Evolutionary conservation across 1,140 invertebrate species (phyloP), one percentile per base, ranked within the genome.

Genomic region (Lasaia peninsularis): DNA sequence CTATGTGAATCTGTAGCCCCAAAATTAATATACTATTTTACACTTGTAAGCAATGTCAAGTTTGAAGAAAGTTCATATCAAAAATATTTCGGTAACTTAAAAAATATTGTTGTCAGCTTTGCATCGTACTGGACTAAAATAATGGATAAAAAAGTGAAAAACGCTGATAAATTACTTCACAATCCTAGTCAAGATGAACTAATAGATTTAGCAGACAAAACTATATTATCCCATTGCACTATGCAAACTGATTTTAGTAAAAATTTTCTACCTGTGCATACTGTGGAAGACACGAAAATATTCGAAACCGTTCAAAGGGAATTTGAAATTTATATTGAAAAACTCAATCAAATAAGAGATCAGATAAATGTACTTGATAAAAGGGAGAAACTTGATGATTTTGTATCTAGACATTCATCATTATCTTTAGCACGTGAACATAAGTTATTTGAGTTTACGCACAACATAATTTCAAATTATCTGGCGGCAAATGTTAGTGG

Each of bases 401-500:
- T 83, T 18, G 60, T 55, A 0, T 69, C 70, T 37, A 62, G 71
- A 14, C 64, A 77, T 60, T 83, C 78, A 49, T 14, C 65, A 28
- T 56, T 66, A 14, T 60, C 75, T 6, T 35, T 82, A 1, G 49
- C 68, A 28, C 73, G 63, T 35, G 75, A 67, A 16, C 67, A 63
- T 37, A 62, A 73, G 20, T 16, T 75, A 8, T 80, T 78, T 62
- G 51, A 60, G 8, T 76, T 69, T 33, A 65, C 73, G 7, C 71
- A 81, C 35, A 51, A 57, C 37, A 81, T 63, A 37, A 64, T 86
- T 14, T 58, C 69, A 0, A 5, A 48, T 59, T 34, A 72, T 53
- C 33, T 86, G 37, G 58, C 48, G 5, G 63, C 61, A 14, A 50
- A 63, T 52, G 82, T 86, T 65, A 78, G 82, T 77, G 65, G 21